Evolutionary conservation across 2,888 invertebrate genomes (phyloP).

Genomic region (Chelonus formosanus): DNA sequence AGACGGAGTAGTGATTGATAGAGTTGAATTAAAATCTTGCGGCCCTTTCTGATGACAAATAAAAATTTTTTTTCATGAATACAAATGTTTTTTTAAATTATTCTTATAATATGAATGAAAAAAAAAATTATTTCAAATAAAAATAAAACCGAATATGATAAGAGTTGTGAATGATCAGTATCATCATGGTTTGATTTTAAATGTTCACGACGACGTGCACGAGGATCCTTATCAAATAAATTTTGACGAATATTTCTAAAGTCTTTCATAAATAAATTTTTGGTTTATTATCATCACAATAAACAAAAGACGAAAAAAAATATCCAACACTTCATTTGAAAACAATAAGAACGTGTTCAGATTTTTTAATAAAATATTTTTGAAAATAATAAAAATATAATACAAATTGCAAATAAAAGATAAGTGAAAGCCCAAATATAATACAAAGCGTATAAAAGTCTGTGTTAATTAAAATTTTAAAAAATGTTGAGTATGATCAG

Average conservation of each 20-base stretch:
- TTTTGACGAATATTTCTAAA: not conserved
- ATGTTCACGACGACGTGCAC: slow-evolving; percentile 37
- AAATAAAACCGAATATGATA: slow-evolving; percentile 18
- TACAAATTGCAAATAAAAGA: too few species aligned
- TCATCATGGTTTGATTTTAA: slow-evolving; percentile 19
- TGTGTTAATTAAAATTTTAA: too few species aligned
- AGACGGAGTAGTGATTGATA: slow-evolving; percentile 64
- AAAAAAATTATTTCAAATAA: too few species aligned
- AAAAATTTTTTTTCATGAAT: too few species aligned
- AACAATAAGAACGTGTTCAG: not conserved
- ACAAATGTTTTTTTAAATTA: too few species aligned
- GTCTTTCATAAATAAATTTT: slow-evolving; percentile 9
- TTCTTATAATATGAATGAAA: too few species aligned
- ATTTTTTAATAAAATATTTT: not conserved
- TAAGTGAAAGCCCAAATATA: too few species aligned
- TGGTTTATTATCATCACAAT: not conserved
- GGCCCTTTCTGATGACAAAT: slow-evolving; percentile 61
- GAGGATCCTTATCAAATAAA: slow-evolving; percentile 18
- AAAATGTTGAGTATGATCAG: too few species aligned
- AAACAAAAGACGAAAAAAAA: slow-evolving; percentile 1
- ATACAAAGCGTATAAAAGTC: too few species aligned
- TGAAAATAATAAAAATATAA: too few species aligned
- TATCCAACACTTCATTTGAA: not conserved
- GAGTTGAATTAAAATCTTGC: slow-evolving; percentile 65
- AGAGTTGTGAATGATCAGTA: not conserved